These are phyloP conservation scores for Drosophila monieri DNA, from an alignment of 2,888 invertebrate genomes.

Conservation along the genomic window DNA sequence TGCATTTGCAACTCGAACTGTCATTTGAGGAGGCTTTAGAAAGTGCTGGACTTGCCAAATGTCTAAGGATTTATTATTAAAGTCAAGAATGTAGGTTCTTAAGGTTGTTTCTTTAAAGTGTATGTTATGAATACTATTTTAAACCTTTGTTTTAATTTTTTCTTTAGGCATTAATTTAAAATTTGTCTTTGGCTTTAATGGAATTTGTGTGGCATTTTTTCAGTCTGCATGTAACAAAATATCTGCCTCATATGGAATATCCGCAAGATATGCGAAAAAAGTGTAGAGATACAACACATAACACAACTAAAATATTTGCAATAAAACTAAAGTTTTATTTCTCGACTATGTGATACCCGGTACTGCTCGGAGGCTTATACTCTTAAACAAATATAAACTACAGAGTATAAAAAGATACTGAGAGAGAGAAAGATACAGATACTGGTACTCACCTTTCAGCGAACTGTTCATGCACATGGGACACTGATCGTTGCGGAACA, in stretches of 20 bases:
- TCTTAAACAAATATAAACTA: background rate
- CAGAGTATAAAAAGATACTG: background rate
- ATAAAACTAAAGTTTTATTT: background rate
- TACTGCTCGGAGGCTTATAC: background rate
- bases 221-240: slow-evolving; percentile 49
- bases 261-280: slow-evolving; percentile 53
- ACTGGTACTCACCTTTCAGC: slow-evolving; percentile 78
- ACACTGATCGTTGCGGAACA: slow-evolving; percentile 96
- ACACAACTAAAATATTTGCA: background rate
- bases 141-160: background rate
- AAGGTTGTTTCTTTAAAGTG: background rate
- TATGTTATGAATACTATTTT: background rate
- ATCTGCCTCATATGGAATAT: slow-evolving; percentile 57
- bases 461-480: slow-evolving; percentile 89
- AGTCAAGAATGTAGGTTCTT: background rate
- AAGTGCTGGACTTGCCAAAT: slow-evolving; percentile 10
- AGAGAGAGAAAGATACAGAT: background rate
- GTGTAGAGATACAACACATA: slow-evolving; percentile 19
- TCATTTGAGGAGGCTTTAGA: slow-evolving; percentile 21
- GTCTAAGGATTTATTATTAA: background rate
- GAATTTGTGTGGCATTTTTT: slow-evolving; percentile 33
- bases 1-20: slow-evolving; percentile 24
- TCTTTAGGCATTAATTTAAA: no score
- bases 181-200: background rate
- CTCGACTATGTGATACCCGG: background rate